Evolutionary conservation across 2,113 vertebrate species (phyloP), one percentile per base, ranked within the genome.

Genomic region (Okapia johnstoni): DNA sequence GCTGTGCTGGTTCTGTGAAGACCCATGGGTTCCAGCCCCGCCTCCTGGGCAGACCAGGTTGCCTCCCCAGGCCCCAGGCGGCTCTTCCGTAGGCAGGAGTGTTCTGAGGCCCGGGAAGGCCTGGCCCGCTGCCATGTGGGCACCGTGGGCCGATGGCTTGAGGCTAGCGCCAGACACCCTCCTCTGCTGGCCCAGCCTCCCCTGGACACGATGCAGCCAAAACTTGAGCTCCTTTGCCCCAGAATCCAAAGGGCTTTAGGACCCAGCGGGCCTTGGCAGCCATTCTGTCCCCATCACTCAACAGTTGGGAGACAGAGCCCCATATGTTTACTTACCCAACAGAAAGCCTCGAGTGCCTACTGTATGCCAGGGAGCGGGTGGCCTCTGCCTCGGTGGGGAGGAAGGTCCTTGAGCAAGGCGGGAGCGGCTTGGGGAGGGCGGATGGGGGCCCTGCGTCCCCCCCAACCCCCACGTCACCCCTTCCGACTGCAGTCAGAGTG

Each of bases 401-500:
- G 54, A 50, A 7, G n/a, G 50, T 26, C 84, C 61, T 52, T 91
- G 13, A 73, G 52, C 52, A 1, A 25, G 25, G 9, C 1, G 0
- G 15, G 16, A 36, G 26, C 26, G 17, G 13, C 11, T 0, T 21
- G n/a, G 7, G 43, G n/a, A n/a, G 48, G 88, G 30, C 7, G 0
- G 15, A 6, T 2, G 33, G n/a, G 81, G 30, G 40, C 28, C 46
- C 6, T 3, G 48, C 6, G 7, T 48, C 30, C 55, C 43, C 70
- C n/a, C 66, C 43, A 2, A 13, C 1, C 12, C 54, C 54, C 7
- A 10, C 1, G 77, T 60, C 73, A 7, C 2, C 11, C 85, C 50
- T 55, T 12, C 14, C 0, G 11, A 46, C 28, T 0, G 13, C 15
- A 3, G 7, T 26, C 5, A 5, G 9, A 50, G 61, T 4, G 33